These are phyloP conservation scores for Heliconius himera DNA, from an alignment of 1,140 invertebrate species.

Conservation along the genomic window DNA sequence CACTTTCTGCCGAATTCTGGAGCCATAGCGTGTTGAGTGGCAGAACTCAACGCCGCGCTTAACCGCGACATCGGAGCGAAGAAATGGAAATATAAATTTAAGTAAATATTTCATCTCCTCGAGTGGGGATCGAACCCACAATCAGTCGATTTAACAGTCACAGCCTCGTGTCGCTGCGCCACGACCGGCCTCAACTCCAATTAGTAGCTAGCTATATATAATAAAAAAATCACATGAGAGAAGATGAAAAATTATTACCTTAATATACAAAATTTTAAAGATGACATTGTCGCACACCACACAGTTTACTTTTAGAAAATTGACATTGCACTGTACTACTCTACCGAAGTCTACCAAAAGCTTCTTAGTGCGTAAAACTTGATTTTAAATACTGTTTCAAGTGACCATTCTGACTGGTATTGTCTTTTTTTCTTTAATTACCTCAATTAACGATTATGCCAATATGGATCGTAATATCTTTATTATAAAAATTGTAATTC, in stretches of 20 bases:
- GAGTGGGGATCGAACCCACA: no score
- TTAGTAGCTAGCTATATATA: no score
- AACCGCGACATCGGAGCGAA: no score
- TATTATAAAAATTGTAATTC: background rate
- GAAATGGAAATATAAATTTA: no score
- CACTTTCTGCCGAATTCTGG: no score
- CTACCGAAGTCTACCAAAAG: background rate
- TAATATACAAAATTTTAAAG: background rate
- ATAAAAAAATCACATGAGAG: background rate
- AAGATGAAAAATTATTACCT: background rate
- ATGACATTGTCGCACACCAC: background rate
- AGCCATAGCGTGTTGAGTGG: no score
- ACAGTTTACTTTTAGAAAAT: background rate
- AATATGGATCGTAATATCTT: background rate
- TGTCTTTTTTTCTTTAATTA: conserved; percentile 16
- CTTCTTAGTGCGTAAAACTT: background rate
- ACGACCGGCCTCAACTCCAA: no score
- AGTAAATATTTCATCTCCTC: no score
- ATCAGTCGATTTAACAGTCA: no score
- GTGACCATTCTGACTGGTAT: background rate
- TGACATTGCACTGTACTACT: background rate
- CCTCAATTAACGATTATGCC: background rate
- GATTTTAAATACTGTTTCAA: conserved; percentile 16
- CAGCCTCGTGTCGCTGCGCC: no score
- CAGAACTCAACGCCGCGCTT: no score